These are phyloP conservation scores for Smutsia gigantea DNA, from an alignment of 2,797 vertebrate species.

Conservation along the genomic window DNA sequence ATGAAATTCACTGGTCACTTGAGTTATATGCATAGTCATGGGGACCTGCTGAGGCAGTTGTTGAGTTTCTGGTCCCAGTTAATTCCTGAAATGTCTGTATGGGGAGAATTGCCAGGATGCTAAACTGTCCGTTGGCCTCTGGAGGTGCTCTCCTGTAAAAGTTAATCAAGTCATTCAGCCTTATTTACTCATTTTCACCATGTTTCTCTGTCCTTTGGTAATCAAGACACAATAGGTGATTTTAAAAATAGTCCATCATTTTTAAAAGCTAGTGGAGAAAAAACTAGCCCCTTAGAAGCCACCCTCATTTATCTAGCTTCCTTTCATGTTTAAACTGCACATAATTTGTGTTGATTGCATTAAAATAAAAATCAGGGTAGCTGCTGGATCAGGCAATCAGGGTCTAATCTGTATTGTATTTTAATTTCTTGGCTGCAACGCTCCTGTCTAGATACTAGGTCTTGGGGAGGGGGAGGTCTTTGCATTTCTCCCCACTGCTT, in stretches of 20 bases:
- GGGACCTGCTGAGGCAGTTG: not conserved
- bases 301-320: slow-evolving; percentile 66
- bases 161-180: slow-evolving; percentile 60
- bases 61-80: not conserved
- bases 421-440: slow-evolving; percentile 71
- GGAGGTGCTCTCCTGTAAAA: slow-evolving; percentile 36
- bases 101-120: not conserved
- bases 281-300: slow-evolving; percentile 71
- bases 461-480: not conserved
- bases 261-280: slow-evolving; percentile 72
- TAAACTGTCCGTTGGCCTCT: not conserved
- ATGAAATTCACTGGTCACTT: not conserved
- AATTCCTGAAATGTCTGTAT: not conserved
- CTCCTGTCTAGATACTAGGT: not conserved
- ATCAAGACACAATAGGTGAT: slow-evolving; percentile 72
- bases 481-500: not conserved
- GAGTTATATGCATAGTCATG: not conserved
- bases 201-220: slow-evolving; percentile 71
- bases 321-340: slow-evolving; percentile 76
- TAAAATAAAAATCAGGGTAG: slow-evolving; percentile 82
- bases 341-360: slow-evolving; percentile 82
- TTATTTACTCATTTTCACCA: slow-evolving; percentile 62
- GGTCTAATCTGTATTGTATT: slow-evolving; percentile 71
- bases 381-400: slow-evolving; percentile 77
- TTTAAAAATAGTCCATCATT: slow-evolving; percentile 58